Conservation (phyloP, 1,140 invertebrate genomes). For the Leguminivora glycinivorella region DNA sequence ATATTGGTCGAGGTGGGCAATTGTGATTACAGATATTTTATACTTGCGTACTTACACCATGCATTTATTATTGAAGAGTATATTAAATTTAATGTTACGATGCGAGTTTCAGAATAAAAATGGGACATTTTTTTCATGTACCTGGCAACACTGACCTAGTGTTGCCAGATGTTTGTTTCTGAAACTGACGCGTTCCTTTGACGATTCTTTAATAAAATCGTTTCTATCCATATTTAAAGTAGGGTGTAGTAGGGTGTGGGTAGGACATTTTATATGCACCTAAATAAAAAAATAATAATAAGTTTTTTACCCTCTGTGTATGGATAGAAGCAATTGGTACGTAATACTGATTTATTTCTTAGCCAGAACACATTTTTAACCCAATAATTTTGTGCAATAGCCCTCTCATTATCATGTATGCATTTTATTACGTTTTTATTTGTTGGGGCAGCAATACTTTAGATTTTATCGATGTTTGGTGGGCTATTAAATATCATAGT, state of each 20-base stretch:
- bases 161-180: neutral
- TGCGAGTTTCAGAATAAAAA: neutral
- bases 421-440: too few relatives aligned
- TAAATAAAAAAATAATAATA: too few relatives aligned
- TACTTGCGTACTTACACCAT: conserved; percentile 17
- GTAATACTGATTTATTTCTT: conserved; percentile 2
- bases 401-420: too few relatives aligned
- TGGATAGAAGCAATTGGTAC: neutral
- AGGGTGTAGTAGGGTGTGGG: neutral
- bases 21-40: conserved; percentile 19
- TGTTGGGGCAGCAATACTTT: too few relatives aligned
- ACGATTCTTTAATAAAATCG: neutral
- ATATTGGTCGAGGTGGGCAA: neutral
- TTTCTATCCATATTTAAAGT: neutral
- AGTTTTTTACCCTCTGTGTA: neutral
- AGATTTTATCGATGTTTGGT: too few relatives aligned
- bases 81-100: conserved; percentile 18
- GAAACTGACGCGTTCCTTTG: neutral
- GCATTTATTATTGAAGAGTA: conserved; percentile 24
- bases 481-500: too few relatives aligned
- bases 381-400: neutral
- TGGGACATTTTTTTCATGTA: neutral
- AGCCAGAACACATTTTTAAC: neutral
- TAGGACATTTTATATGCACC: too few relatives aligned
- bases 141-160: neutral